Evolutionary conservation across 2,888 invertebrate species (phyloP), one percentile per base, ranked within the genome.

Genomic region (Serrognathus titanus): DNA sequence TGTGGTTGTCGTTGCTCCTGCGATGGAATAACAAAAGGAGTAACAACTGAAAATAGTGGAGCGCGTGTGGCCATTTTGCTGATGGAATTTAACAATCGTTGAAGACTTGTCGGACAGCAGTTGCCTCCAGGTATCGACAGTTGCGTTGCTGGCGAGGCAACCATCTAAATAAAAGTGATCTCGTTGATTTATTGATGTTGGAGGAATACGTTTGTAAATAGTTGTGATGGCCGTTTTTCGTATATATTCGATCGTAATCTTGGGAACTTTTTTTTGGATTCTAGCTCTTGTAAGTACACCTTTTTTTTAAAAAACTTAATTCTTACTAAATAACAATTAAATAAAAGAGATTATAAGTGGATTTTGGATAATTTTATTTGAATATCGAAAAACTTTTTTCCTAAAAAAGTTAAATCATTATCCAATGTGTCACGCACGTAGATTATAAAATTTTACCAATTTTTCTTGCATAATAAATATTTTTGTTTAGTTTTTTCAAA

Each of bases 71-170:
- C 43, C 43, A 16, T 43, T 43, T 43, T 43, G 43, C 12, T 43
- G 43, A 43, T 43, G 10, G 43, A 43, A 43, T 43, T 43, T 43
- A 43, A 43, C 43, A 43, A 43, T 43, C 43, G 43, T 43, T 43
- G 40, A 43, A 43, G 43, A 43, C 43, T 43, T 43, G 43, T 43
- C 7, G 10, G 12, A 11, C 43, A 43, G 12, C 43, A 43, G 43
- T 43, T 11, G 16, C 43, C 10, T 43, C 43, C 43, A 43, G 43
- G 43, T 43, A 43, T 11, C 43, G 43, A 16, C 16, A 43, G 16
- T 43, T 43, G 43, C 20, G 43, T 43, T 43, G 43, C 20, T 43
- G 10, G 43, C 40, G 12, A 20, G 12, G 12, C 10, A 20, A 43
- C 24, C 3, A 43, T 16, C n/a, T 20, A 20, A 20, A 43, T 43